phyloP scores from a whole-genome alignment of 2,113 vertebrate genomes.

The Tringa solitaria region DNA sequence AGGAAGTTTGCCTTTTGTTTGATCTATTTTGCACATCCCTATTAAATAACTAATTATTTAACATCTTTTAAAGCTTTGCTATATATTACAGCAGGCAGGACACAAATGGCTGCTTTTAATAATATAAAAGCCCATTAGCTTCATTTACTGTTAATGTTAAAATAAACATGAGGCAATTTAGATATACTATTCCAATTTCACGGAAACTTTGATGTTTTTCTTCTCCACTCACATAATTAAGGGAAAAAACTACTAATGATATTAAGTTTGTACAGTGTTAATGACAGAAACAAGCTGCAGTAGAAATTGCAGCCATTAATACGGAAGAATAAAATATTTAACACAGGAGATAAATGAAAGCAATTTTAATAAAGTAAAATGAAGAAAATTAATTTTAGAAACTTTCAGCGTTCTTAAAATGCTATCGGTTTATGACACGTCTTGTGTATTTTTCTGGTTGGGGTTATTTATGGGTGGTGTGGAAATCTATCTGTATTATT shows the following conservation, averaged over 20 bases:
- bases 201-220: constrained; percentile 87
- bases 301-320: constrained; percentile 85
- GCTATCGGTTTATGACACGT: constrained; percentile 26
- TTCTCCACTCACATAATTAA: constrained; percentile 87
- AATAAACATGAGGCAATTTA: constrained; percentile 89
- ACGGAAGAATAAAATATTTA: constrained; percentile 87
- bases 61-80: constrained; percentile 82
- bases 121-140: constrained; percentile 87
- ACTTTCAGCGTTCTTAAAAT: constrained; percentile 66
- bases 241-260: constrained; percentile 87
- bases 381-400: constrained; percentile 83
- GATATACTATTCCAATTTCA: constrained; percentile 88
- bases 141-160: constrained; percentile 90
- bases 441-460: constrained; percentile 48
- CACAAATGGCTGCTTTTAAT: constrained; percentile 86
- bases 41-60: constrained; percentile 88
- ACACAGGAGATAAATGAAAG: constrained; percentile 80
- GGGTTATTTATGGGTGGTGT: constrained; percentile 52
- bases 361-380: constrained; percentile 86
- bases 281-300: constrained; percentile 82
- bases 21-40: constrained; percentile 75
- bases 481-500: constrained; percentile 5
- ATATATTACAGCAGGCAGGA: constrained; percentile 79
- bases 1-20: constrained; percentile 65
- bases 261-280: constrained; percentile 88